A percentile compares a stretch with the other conserved stretches of the same genome.
These are phyloP conservation scores for Melieria omissa DNA, from an alignment of 2,888 invertebrate genomes.

Conservation along the genomic window DNA sequence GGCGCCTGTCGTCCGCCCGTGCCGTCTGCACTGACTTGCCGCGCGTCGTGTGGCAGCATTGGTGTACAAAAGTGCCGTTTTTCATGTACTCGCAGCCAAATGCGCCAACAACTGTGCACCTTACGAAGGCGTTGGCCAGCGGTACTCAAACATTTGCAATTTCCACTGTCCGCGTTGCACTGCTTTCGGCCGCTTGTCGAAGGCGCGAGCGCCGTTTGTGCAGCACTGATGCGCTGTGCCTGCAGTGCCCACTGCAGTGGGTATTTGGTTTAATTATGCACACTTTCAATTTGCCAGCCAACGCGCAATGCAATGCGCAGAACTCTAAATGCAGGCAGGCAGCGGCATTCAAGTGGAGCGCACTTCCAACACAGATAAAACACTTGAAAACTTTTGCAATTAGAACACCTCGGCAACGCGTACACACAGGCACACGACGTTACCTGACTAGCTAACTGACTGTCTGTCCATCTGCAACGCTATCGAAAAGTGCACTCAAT, in stretches of 20 bases:
- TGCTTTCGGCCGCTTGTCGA: not conserved
- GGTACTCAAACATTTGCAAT: too few relatives aligned
- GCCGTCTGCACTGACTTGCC: conserved; percentile 16
- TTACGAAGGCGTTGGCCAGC: too few relatives aligned
- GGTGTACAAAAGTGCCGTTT: too few relatives aligned
- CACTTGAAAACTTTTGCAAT: conserved; percentile 43
- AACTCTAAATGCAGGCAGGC: not conserved
- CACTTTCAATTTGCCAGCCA: conserved; percentile 18
- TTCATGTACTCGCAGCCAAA: too few relatives aligned
- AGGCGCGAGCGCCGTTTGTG: conserved; percentile 5
- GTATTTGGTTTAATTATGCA: conserved; percentile 21
- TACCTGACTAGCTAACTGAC: not conserved
- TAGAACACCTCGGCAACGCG: conserved; percentile 31
- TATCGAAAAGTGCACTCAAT: not conserved
- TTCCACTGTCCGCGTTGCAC: not conserved
- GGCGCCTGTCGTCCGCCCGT: not conserved
- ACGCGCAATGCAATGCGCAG: too few relatives aligned
- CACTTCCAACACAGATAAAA: conserved; percentile 27
- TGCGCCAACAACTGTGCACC: too few relatives aligned
- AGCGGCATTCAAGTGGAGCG: not conserved
- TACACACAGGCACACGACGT: not conserved
- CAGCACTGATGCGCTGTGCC: not conserved
- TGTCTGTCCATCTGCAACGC: conserved; percentile 15
- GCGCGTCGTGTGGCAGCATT: not conserved
- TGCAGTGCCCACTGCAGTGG: not conserved